Conservation (phyloP, 2,797 vertebrate genomes). For the Tragopan temminckii region DNA sequence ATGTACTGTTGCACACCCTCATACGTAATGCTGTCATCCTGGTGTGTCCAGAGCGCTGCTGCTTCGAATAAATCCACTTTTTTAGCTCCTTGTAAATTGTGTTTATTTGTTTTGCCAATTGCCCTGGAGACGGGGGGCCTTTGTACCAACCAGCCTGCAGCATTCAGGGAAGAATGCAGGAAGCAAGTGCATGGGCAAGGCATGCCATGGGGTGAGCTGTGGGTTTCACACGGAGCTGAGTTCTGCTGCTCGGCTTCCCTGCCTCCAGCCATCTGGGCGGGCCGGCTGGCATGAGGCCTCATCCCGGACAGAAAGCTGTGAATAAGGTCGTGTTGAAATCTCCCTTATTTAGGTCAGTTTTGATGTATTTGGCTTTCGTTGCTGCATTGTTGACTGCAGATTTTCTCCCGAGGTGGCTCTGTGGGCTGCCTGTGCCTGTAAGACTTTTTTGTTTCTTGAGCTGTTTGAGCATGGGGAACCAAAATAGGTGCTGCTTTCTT, state of each 20-base stretch:
- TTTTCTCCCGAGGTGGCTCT: background rate
- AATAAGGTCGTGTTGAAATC: background rate
- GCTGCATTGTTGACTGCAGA: conserved; percentile 7
- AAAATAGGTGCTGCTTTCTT: conserved; percentile 23
- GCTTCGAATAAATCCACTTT: background rate
- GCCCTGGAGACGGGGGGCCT: conserved; percentile 11
- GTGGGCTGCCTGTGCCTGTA: conserved; percentile 31
- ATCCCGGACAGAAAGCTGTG: background rate
- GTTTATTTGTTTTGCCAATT: conserved; percentile 25
- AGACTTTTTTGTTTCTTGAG: background rate
- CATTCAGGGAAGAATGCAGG: background rate
- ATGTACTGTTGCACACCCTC: background rate
- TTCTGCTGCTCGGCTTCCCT: background rate
- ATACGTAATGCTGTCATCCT: background rate
- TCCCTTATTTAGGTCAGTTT: conserved; percentile 6
- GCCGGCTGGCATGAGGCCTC: background rate
- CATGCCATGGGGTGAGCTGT: fast-evolving
- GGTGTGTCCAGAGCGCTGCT: background rate
- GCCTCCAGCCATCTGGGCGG: background rate
- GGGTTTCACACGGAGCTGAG: fast-evolving
- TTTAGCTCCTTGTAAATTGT: background rate
- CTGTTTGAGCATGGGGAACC: background rate
- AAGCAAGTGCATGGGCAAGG: background rate
- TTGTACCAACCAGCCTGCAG: background rate
- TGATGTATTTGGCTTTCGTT: conserved; percentile 9